phyloP scores from a whole-genome alignment of 2,797 vertebrate genomes.

The Syncerus caffer region DNA sequence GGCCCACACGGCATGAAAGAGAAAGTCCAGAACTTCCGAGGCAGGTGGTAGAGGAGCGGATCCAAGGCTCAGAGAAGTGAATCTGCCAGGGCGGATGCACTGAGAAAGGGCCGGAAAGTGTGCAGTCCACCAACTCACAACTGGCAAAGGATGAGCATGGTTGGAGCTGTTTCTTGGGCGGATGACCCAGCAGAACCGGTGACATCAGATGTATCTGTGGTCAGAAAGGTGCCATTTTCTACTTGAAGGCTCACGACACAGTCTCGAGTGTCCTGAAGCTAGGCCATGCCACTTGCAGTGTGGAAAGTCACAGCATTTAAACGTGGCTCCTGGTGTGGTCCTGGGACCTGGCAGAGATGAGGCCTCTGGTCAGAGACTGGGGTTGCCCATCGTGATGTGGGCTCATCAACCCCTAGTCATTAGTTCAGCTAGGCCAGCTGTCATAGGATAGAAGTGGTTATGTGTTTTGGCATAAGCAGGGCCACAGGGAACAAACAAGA shows the following conservation, averaged over 20 bases:
- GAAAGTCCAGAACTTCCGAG: accelerated
- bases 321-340: neutral
- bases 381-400: neutral
- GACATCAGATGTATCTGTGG: accelerated
- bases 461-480: neutral
- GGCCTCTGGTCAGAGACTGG: neutral
- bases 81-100: accelerated
- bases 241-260: neutral
- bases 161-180: neutral
- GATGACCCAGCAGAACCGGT: neutral
- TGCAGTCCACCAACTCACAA: neutral
- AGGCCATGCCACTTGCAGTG: neutral
- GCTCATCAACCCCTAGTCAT: neutral
- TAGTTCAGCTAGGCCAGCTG: too few relatives aligned
- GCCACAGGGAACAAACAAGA: neutral
- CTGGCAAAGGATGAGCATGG: accelerated
- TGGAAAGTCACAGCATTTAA: neutral
- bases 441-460: too few relatives aligned
- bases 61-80: too few relatives aligned
- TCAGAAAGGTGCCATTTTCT: neutral
- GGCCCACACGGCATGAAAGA: too few relatives aligned
- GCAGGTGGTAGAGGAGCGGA: too few relatives aligned
- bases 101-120: too few relatives aligned
- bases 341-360: neutral
- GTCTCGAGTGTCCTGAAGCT: too few relatives aligned